Evolutionary conservation across 2,797 vertebrate genomes (phyloP), one percentile per base, ranked within the genome.

Genomic region (Trachops cirrhosus): DNA sequence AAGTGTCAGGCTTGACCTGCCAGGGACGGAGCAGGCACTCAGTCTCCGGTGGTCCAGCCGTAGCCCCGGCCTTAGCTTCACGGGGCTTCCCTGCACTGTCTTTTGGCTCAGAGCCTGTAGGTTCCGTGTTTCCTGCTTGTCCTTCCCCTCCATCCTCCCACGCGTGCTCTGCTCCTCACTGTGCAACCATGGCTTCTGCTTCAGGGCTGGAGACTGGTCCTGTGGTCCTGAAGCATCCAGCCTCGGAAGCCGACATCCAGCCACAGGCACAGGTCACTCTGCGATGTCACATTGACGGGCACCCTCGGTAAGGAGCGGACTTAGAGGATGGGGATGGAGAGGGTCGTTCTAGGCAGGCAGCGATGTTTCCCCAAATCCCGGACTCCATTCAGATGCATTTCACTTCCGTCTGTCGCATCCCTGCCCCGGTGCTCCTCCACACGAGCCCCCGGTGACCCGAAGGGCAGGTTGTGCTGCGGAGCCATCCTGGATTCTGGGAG

Each of bases 191-290:
- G 95, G 44, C 52, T 67, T 80, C 89, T 57, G 34, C 89, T 73
- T 0, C 98, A 99, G 99, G 99, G 99, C 98, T 99, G n/a, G 99
- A 99, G 97, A 99, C 98, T 0, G 99, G 99, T 1, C 98, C 97
- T 0, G 99, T 99, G 95, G 98, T 98, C 82, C 98, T 99, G 98
- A 99, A 99, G 98, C 99, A 99, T 80, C 99, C 99, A 0, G 95
- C 97, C 88, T 98, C 98, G 1, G 89, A 98, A 94, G 98, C 97
- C 2, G 99, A 99, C 94, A 99, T 99, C 94, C 99, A 99, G 98
- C 99, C 99, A 78, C 99, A 99, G 74, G 98, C 98, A 6, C 98
- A 98, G 11, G 99, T 99, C 97, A 98, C 98, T 0, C 97, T 99
- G 94, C 99, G 99, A 64, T 99, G 99, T 97, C 99, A 99, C 95